Percentiles rank a stretch among this genome's conserved stretches.
Conservation (phyloP, 2,113 vertebrate genomes). For the Micronycteris hirsuta region DNA sequence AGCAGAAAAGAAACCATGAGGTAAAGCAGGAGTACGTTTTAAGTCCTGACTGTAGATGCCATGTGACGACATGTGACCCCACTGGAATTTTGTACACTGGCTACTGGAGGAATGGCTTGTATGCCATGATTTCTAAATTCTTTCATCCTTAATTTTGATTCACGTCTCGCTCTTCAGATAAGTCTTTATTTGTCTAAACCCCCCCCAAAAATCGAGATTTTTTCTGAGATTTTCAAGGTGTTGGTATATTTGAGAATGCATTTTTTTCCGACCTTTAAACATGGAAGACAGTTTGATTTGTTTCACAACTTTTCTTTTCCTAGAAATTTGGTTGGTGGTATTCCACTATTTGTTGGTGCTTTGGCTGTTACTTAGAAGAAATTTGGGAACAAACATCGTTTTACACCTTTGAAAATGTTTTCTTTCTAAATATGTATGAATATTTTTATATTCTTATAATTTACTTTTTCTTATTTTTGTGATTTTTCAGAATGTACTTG, state of each 20-base stretch:
- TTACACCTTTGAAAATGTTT: neutral
- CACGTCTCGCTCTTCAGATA: neutral
- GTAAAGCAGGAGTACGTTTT: neutral
- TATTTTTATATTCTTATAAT: neutral
- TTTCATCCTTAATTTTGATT: neutral
- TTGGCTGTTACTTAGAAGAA: neutral
- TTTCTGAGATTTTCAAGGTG: neutral
- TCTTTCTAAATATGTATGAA: neutral
- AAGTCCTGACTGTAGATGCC: neutral
- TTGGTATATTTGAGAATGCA: neutral
- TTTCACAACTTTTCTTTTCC: neutral
- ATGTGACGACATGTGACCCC: neutral
- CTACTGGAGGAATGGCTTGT: neutral
- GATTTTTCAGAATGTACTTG: neutral
- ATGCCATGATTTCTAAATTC: neutral
- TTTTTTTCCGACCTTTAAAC: neutral
- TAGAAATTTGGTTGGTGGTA: neutral
- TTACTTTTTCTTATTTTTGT: slow-evolving; percentile 5
- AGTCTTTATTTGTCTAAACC: neutral
- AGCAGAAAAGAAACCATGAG: neutral
- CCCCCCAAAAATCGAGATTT: neutral
- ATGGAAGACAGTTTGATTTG: neutral
- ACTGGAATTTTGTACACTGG: neutral
- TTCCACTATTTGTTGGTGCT: neutral
- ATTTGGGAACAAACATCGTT: neutral